These are phyloP conservation scores for Drosophila testacea DNA, from an alignment of 2,888 invertebrate genomes.

Conservation along the genomic window DNA sequence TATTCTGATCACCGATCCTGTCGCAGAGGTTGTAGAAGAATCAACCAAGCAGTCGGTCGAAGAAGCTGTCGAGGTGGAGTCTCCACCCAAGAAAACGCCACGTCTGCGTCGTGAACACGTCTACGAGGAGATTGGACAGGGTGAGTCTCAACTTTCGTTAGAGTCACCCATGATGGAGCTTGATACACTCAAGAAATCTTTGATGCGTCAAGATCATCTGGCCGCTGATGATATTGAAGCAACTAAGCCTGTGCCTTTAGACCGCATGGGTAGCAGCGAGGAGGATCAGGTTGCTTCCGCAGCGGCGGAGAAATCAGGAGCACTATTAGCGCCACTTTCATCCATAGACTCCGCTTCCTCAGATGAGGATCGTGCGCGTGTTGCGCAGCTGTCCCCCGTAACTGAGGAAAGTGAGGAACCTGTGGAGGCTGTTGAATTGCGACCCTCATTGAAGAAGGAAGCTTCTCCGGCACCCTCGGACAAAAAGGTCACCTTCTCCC, in stretches of 20 bases:
- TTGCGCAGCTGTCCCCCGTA: conserved; percentile 78
- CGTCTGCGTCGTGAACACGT: conserved; percentile 87
- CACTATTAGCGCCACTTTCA: conserved; percentile 83
- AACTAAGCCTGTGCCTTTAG: conserved; percentile 78
- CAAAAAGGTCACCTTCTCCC: conserved; percentile 86
- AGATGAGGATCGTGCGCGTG: conserved; percentile 83
- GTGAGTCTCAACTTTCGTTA: conserved; percentile 37
- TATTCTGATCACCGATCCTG: conserved; percentile 38
- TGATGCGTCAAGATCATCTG: conserved; percentile 85
- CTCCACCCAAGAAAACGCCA: conserved; percentile 82
- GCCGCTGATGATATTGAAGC: conserved; percentile 86
- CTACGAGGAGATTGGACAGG: conserved; percentile 87
- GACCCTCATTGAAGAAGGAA: conserved; percentile 84
- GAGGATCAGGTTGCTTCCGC: conserved; percentile 76
- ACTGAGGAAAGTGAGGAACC: conserved; percentile 82
- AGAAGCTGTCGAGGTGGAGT: conserved; percentile 33
- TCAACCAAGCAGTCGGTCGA: conserved; percentile 6
- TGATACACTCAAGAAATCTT: conserved; percentile 82
- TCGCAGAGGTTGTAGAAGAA: not conserved
- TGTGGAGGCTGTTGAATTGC: conserved; percentile 51
- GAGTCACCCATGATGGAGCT: conserved; percentile 77
- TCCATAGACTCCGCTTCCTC: conserved; percentile 85
- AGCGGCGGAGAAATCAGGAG: conserved; percentile 42
- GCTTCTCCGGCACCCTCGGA: conserved; percentile 85
- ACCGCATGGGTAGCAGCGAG: conserved; percentile 85